These are phyloP conservation scores for Coilia nasus DNA, from an alignment of 2,797 vertebrate genomes.

Conservation along the genomic window DNA sequence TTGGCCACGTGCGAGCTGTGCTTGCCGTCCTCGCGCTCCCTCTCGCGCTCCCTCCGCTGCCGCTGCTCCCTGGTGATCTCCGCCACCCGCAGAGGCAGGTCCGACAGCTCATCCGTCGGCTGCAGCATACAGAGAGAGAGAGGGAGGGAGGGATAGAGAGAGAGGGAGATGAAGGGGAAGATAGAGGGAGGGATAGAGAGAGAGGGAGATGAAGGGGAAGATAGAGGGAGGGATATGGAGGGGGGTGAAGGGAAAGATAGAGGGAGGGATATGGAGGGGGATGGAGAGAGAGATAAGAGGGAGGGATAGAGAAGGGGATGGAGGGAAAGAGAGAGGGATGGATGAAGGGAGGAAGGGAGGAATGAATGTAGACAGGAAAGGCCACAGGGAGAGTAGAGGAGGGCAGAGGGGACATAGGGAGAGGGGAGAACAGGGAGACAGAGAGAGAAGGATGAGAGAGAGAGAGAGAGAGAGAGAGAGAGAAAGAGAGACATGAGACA, in stretches of 20 bases:
- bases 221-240: not conserved
- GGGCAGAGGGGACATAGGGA: not conserved
- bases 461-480: no score
- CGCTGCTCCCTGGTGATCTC: slow-evolving; percentile 90
- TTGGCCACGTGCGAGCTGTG: slow-evolving; percentile 77
- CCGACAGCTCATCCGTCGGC: slow-evolving; percentile 91
- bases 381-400: not conserved
- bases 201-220: not conserved
- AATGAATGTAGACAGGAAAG: not conserved
- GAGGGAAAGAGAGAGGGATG: not conserved
- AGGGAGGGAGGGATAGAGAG: not conserved
- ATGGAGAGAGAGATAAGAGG: no score
- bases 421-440: not conserved
- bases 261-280: no score
- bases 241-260: no score
- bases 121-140: slow-evolving; percentile 61
- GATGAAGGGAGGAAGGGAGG: not conserved
- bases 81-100: slow-evolving; percentile 82
- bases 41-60: slow-evolving; percentile 77
- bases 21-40: slow-evolving; percentile 74
- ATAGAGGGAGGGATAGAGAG: no score
- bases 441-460: not conserved
- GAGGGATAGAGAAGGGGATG: not conserved
- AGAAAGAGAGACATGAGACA: not conserved
- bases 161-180: not conserved